These are phyloP conservation scores for Phrynocephalus guinanensis DNA, from an alignment of 2,797 vertebrate genomes.

Conservation along the genomic window DNA sequence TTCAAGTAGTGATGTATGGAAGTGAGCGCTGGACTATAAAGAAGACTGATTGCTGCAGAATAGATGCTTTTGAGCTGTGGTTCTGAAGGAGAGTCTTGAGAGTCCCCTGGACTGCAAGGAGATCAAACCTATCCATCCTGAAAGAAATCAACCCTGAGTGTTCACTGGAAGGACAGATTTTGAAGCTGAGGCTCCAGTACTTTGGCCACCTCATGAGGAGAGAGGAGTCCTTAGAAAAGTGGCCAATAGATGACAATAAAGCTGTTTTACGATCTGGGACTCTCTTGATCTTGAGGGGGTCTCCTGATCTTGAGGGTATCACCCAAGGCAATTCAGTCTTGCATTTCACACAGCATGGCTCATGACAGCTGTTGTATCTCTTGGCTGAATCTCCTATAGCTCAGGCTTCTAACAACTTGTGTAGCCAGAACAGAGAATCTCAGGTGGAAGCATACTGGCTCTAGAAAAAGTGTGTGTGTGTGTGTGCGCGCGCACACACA, in stretches of 20 bases:
- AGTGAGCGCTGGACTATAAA: too few species aligned
- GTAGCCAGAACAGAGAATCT: neutral
- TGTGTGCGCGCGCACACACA: neutral
- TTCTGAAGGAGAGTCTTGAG: too few species aligned
- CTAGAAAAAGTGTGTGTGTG: neutral
- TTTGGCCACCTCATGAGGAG: too few species aligned
- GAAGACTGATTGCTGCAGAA: too few species aligned
- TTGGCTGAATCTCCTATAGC: slow-evolving; percentile 44
- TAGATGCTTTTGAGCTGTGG: too few species aligned
- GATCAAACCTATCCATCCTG: too few species aligned
- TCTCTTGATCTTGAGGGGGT: neutral
- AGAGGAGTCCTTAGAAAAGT: neutral
- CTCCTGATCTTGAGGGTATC: neutral
- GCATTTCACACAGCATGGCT: neutral
- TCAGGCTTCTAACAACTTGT: slow-evolving; percentile 32
- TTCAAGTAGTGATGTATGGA: too few species aligned
- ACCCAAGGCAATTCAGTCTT: neutral
- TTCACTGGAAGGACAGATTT: too few species aligned
- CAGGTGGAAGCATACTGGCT: neutral
- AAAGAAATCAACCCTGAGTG: too few species aligned
- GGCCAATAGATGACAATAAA: neutral
- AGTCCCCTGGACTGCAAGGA: too few species aligned
- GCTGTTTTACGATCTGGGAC: neutral
- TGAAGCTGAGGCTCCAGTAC: too few species aligned
- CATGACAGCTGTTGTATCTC: slow-evolving; percentile 30